phyloP scores from a whole-genome alignment of 2,888 invertebrate genomes.

The Microdon myrmicae region DNA sequence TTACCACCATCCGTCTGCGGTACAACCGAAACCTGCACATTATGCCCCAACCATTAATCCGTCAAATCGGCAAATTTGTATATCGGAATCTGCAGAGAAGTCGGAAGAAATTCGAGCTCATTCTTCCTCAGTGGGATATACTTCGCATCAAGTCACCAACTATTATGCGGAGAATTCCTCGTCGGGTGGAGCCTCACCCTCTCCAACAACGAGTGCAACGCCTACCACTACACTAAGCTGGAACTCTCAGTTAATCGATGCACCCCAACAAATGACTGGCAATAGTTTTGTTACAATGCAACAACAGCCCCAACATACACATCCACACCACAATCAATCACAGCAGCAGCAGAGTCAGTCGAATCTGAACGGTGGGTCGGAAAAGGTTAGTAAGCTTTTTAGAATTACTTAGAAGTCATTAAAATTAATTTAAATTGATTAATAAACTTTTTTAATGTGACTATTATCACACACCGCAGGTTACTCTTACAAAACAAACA shows the following conservation, averaged over 20 bases:
- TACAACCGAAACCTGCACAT: conserved; percentile 75
- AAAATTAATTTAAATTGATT: conserved; percentile 18
- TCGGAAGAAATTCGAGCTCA: conserved; percentile 63
- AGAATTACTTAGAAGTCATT: not conserved
- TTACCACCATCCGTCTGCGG: conserved; percentile 76
- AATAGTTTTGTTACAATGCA: conserved; percentile 65
- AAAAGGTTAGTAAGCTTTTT: conserved; percentile 62
- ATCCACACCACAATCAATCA: conserved; percentile 59
- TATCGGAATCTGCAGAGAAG: conserved; percentile 68
- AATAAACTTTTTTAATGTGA: conserved; percentile 18
- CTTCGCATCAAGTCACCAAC: conserved; percentile 61
- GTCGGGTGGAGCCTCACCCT: conserved; percentile 65
- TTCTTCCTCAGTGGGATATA: conserved; percentile 61
- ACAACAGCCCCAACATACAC: conserved; percentile 60
- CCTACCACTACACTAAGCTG: conserved; percentile 72
- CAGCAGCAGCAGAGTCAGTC: conserved; percentile 58
- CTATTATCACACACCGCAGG: conserved; percentile 33
- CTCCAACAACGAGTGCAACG: conserved; percentile 63
- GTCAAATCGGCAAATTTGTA: conserved; percentile 76
- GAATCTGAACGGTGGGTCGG: conserved; percentile 60
- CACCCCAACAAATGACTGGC: conserved; percentile 69
- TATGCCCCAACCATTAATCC: conserved; percentile 72
- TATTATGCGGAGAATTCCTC: conserved; percentile 66
- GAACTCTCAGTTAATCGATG: conserved; percentile 71
- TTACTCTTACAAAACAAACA: conserved; percentile 45